Base-by-base conservation (phyloP, 1,140 invertebrate species). In the Lamellibrachia luymesi region DNA sequence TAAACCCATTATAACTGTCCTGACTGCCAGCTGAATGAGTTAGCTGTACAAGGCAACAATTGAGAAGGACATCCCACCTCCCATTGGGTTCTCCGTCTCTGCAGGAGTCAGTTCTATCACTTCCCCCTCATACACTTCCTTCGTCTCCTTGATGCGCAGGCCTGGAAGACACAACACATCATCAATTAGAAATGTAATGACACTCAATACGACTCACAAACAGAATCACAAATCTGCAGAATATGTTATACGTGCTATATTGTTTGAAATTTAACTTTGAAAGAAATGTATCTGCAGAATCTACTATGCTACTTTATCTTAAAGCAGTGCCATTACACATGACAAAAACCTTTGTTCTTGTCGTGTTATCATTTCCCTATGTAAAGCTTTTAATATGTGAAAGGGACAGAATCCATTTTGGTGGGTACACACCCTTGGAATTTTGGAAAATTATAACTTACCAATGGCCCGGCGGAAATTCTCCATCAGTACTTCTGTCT, bases 101-200 rank as follows among this genome's bases (percentile, higher is more conserved):
- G 98, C 97, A 8, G 99, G 99, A 64, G 98, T 99, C 4, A 99
- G 97, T 96, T 99, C 99, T 10, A 98, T 99, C 0, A 99, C 99
- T 97, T 99, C 99, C n/a, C 99, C 99, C 97, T 99, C 99, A 96
- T 99, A 99, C 0, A 99, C 99, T 97, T 99, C 99, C 96, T 99
- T 99, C 0, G 98, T 99, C 97, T 99, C 99, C 94, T 97, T 97
- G 91, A 97, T 97, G 93, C 97, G 95, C 38, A 97, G 94, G 89
- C 97, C 96, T 96, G 92, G 8, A 92, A 92, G 17, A 92, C 27
- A 91, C 17, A 22, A 27, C 17, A 91, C 10, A 91, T 50, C 49
- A 91, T 91, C 49, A 91, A 91, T 50, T 51, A 38, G 38, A 38
- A 38, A 38, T 38, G 38, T 38, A 91, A 8, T 51, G 8, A 51